Conservation (phyloP, 1,140 invertebrate species). For the Planococcus citri region DNA sequence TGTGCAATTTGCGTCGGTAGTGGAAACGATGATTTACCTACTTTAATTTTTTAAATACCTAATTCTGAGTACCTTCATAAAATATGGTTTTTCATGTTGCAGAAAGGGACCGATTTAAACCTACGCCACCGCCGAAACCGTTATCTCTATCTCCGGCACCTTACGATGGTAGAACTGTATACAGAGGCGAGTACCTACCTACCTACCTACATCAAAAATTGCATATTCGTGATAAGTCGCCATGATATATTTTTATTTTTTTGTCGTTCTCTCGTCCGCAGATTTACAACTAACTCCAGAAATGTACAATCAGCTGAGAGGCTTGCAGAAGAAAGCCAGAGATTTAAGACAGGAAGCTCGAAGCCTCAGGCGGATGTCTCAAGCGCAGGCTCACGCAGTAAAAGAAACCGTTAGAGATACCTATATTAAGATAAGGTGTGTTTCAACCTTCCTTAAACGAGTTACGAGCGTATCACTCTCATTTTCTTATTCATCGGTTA, state of each 20-base stretch:
- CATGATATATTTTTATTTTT: neutral
- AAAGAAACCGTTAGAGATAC: conserved; percentile 81
- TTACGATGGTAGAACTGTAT: conserved; percentile 43
- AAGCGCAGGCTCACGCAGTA: conserved; percentile 79
- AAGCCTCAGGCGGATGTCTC: conserved; percentile 73
- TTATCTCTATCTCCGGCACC: conserved; percentile 52
- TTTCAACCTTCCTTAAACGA: no score
- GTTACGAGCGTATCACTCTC: neutral
- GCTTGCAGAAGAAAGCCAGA: conserved; percentile 77
- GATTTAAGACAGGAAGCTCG: conserved; percentile 78
- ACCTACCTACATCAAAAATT: neutral
- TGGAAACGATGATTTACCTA: no score
- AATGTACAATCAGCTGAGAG: conserved; percentile 71
- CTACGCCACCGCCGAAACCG: conserved; percentile 72
- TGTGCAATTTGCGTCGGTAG: no score
- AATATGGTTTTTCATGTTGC: conserved; percentile 29
- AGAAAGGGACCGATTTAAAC: conserved; percentile 71
- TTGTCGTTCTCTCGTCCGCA: conserved; percentile 23
- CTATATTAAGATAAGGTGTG: conserved; percentile 64
- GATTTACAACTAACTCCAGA: conserved; percentile 63
- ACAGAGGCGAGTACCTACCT: conserved; percentile 33
- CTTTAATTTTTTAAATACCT: no score
- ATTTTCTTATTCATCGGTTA: conserved; percentile 23
- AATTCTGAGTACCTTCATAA: no score
- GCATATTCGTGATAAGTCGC: no score